Evolutionary conservation across 1,140 invertebrate genomes (phyloP).

Genomic region (Cotesia typhae): DNA sequence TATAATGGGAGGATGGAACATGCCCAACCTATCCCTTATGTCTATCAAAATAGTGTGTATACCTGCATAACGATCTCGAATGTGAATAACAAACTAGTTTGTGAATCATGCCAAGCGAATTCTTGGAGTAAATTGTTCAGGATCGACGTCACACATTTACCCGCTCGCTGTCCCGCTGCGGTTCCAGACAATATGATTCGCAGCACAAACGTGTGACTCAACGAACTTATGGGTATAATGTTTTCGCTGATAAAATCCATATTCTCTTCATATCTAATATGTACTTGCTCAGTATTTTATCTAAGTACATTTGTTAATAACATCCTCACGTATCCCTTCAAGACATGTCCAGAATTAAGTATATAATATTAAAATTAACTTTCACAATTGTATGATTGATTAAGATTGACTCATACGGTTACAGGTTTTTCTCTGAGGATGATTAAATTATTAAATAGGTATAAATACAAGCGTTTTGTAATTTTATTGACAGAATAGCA

Average conservation of each 20-base stretch:
- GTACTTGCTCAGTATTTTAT: neutral
- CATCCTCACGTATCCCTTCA: too few species aligned
- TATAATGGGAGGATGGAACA: neutral
- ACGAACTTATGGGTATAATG: conserved; percentile 20
- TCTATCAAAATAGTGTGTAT: conserved; percentile 26
- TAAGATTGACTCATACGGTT: too few species aligned
- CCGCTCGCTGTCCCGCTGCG: too few species aligned
- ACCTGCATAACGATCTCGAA: conserved; percentile 54
- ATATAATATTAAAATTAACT: too few species aligned
- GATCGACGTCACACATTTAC: conserved; percentile 54
- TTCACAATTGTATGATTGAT: too few species aligned
- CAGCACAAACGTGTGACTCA: conserved; percentile 33
- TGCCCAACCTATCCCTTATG: too few species aligned
- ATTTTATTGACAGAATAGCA: too few species aligned
- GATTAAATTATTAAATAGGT: too few species aligned
- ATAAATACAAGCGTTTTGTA: too few species aligned
- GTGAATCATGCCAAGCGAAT: conserved; percentile 62
- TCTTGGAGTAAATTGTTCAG: conserved; percentile 62
- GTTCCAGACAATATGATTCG: neutral
- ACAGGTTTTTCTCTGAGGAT: too few species aligned
- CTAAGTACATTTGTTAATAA: too few species aligned
- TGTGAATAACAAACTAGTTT: conserved; percentile 60
- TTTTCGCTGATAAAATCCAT: conserved; percentile 2
- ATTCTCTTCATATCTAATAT: neutral
- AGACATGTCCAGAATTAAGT: too few species aligned